Conservation (phyloP, 1,140 invertebrate species). For the Trichomalopsis sarcophagae region DNA sequence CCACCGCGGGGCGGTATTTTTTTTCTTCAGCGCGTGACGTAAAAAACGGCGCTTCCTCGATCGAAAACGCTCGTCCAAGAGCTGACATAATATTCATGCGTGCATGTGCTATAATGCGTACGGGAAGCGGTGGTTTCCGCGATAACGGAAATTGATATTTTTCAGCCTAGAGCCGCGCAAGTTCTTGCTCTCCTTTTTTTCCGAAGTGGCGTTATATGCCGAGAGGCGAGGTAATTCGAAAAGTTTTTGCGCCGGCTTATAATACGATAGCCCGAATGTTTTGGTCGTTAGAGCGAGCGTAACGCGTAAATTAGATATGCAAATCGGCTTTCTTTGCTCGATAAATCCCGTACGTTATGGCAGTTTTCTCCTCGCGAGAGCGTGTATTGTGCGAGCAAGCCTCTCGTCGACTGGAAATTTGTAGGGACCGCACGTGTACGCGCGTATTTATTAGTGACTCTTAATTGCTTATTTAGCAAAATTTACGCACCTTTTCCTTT, state of each 20-base stretch:
- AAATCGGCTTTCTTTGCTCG: conserved; percentile 12
- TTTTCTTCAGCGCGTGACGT: not conserved
- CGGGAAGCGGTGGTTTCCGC: not conserved
- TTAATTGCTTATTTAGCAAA: not conserved
- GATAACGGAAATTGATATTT: not conserved
- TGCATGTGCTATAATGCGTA: not conserved
- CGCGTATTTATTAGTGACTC: not conserved
- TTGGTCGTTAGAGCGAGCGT: not conserved
- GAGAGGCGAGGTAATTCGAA: not conserved
- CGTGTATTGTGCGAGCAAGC: not conserved
- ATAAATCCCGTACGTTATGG: not conserved
- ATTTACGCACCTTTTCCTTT: conserved; percentile 5
- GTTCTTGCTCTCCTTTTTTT: not conserved
- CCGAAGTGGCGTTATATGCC: not conserved
- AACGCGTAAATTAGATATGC: conserved; percentile 10
- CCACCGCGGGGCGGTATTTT: not conserved
- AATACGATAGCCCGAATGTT: not conserved
- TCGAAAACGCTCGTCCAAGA: not conserved
- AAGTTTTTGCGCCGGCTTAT: not conserved
- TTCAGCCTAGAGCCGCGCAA: not conserved
- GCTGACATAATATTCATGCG: too few relatives aligned
- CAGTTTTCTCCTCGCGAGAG: not conserved
- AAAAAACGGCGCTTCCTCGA: not conserved
- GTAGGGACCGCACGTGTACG: not conserved
- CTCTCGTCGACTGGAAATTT: not conserved